Conservation (phyloP, 2,888 invertebrate species). For the Troides helena region DNA sequence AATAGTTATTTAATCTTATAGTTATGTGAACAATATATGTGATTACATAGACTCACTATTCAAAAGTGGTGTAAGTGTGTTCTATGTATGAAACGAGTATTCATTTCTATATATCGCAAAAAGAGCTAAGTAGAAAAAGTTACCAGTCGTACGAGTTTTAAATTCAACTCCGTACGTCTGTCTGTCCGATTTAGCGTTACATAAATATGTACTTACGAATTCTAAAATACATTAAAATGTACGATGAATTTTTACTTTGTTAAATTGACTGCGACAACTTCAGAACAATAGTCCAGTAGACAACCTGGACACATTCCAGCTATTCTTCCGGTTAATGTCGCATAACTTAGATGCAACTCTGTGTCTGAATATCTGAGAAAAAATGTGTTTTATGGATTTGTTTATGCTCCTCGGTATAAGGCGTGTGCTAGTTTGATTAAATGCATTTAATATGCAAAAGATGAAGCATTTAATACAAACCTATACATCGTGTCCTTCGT, state of each 20-base stretch:
- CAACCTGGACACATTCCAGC: constrained; percentile 5
- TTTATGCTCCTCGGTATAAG: background rate
- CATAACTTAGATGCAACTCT: background rate
- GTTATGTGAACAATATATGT: background rate
- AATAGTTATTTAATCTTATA: background rate
- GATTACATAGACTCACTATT: background rate
- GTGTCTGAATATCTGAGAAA: background rate
- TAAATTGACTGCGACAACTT: background rate
- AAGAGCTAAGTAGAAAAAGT: background rate
- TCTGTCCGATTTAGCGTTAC: too few species aligned
- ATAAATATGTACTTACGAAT: background rate
- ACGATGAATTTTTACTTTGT: background rate
- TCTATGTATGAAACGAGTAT: background rate
- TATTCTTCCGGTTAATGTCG: background rate
- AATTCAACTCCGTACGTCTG: too few species aligned
- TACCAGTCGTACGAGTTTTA: background rate
- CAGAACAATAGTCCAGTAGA: background rate
- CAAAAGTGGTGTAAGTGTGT: background rate
- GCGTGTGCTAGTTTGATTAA: too few species aligned
- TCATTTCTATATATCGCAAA: background rate
- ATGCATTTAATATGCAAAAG: too few species aligned
- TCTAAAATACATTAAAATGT: background rate
- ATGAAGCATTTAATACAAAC: too few species aligned
- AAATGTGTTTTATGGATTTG: background rate
- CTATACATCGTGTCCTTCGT: too few species aligned